Conservation (phyloP, 2,888 invertebrate genomes). For the Anthophora plumipes region DNA sequence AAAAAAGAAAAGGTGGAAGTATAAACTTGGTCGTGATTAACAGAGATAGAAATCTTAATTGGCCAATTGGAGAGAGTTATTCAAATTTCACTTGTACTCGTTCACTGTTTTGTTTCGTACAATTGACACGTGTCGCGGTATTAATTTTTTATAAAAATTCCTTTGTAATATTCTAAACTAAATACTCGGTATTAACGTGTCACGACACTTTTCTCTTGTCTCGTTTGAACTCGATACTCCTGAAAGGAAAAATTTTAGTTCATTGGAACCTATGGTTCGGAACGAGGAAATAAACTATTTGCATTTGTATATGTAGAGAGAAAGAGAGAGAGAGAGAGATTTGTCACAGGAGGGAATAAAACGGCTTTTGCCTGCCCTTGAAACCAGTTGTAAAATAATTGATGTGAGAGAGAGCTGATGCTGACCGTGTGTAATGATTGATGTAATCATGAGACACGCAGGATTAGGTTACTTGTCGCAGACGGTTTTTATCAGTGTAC, state of each 20-base stretch:
- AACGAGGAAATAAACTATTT: neutral
- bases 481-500: slow-evolving; percentile 25
- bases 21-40: neutral
- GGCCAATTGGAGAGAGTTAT: neutral
- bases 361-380: slow-evolving; percentile 23
- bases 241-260: neutral
- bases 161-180: too few relatives aligned
- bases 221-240: neutral
- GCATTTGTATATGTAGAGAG: neutral
- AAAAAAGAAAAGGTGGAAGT: neutral
- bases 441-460: slow-evolving; percentile 28
- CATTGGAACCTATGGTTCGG: neutral
- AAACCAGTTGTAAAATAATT: slow-evolving; percentile 42
- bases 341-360: neutral
- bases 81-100: neutral
- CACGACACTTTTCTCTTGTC: neutral
- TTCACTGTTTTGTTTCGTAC: too few relatives aligned
- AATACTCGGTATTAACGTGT: neutral
- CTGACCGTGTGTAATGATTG: slow-evolving; percentile 33
- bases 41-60: neutral
- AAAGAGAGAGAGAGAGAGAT: neutral
- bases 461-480: slow-evolving; percentile 15
- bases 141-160: too few relatives aligned
- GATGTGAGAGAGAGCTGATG: slow-evolving; percentile 47
- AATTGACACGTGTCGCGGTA: neutral